Evolutionary conservation across 2,888 invertebrate species (phyloP), one percentile per base, ranked within the genome.

Genomic region (Stramonita haemastoma): DNA sequence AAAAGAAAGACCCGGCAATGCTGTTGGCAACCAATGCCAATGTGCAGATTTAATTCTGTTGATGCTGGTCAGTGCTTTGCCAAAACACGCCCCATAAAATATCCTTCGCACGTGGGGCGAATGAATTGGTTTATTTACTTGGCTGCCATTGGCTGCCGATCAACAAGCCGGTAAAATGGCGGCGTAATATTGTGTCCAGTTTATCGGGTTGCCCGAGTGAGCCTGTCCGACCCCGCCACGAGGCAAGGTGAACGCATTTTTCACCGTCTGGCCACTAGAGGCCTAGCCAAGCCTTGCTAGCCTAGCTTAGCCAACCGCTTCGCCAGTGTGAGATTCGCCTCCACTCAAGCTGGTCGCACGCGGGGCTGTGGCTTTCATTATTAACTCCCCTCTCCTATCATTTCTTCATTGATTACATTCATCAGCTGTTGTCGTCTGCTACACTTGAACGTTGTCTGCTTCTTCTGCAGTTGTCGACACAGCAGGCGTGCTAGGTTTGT

Each of bases 101-200:
- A 11, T 1, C 22, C 57, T 34, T 36, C 29, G 34, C 46, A 87
- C 70, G 87, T 87, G 87, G 91, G 56, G 87, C 17, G 73, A 19
- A 1, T 17, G 81, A 77, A 73, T 5, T 32, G 34, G 26, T 66
- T 29, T 89, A 84, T 89, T 89, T 89, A 88, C 84, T 46, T 34
- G 32, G 89, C 89, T 89, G 85, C 89, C 89, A 89, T 89, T 89
- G 89, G 89, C 89, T 89, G 85, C 89, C 84, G 46, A 70, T 70
- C 84, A 84, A 89, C 84, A 73, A 15, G 11, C 8, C 11, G 46
- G 15, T 56, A 89, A 89, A 85, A 89, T 89, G 89, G 89, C 85
- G 89, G 89, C 85, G 46, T 66, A 89, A 85, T 89, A 89, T 89
- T 89, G 83, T 85, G 85, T 34, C 46, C 56, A 89, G 89, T 89